phyloP scores from a whole-genome alignment of 1,140 invertebrate species.

The Panagrolaimus sp. region DNA sequence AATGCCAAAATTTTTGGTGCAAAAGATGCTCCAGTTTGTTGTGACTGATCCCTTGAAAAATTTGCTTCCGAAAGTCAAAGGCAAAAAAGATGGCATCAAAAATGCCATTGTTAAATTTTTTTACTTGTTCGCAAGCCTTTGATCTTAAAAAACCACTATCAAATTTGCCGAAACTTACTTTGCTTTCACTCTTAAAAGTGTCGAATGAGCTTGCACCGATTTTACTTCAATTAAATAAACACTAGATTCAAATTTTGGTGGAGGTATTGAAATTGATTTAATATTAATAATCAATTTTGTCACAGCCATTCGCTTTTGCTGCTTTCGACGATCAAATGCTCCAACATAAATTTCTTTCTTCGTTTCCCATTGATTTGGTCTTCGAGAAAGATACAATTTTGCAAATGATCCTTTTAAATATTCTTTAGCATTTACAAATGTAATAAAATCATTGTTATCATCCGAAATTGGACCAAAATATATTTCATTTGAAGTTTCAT shows the following conservation, averaged over 20 bases:
- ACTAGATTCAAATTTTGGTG: constrained; percentile 26
- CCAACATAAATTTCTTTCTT: constrained; percentile 23
- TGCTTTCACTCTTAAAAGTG: constrained; percentile 29
- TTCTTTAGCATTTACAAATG: constrained; percentile 18
- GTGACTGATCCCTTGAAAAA: constrained; percentile 14
- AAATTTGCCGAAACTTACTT: constrained; percentile 33
- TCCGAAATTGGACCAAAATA: constrained; percentile 6
- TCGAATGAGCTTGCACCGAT: constrained; percentile 34
- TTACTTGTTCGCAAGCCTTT: not conserved
- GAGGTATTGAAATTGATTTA: constrained; percentile 21
- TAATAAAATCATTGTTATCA: not conserved
- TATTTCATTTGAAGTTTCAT: constrained; percentile 7
- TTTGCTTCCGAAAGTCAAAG: not conserved
- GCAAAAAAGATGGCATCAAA: constrained; percentile 8
- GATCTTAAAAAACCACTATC: not conserved
- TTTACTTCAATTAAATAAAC: constrained; percentile 19
- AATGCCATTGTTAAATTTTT: not conserved
- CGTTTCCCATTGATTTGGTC: not conserved
- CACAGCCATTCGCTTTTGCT: constrained; percentile 23
- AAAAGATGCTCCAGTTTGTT: no score
- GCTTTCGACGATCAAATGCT: constrained; percentile 22
- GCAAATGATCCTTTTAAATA: constrained; percentile 12
- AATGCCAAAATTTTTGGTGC: not conserved
- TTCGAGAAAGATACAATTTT: constrained; percentile 17
- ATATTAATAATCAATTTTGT: constrained; percentile 23